Base-by-base conservation (phyloP, 2,888 invertebrate species). In the Pseudoips prasinana region DNA sequence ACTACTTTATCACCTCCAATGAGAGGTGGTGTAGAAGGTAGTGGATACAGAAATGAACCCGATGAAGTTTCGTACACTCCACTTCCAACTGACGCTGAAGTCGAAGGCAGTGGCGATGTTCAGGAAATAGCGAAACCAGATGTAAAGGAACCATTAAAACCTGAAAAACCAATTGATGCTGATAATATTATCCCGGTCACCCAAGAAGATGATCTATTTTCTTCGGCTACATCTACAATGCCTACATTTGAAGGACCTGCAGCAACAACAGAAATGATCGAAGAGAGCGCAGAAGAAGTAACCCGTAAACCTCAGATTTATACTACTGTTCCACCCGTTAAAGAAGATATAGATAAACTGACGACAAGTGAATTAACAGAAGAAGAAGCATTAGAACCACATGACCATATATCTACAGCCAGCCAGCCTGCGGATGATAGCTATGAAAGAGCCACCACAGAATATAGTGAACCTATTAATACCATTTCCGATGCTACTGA, bases 61-160 rank as follows among this genome's bases (percentile, higher is more conserved):
- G 84, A 79, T 48, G 77, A 78, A 59, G 38, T 46, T 34, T 42
- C 63, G 14, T 72, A 65, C 28, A 79, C 78, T 25, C 74, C 75
- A 50, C 39, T 52, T 1, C 58, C 77, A 14, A 50, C 58, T 22
- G 64, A 71, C 36, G 39, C 64, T 29, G 75, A 75, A 41, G 40
- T 58, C n/a, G 86, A 85, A 64, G 84, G 88, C 23, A 88, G 87
- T 44, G 84, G 84, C 6, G 82, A 83, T 32, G 78, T 73, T 39
- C 58, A 62, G 32, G 51, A 54, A 34, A 46, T 49, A 31, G 31
- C 33, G 4, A 38, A 52, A 30, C 37, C 53, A 3, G 33, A 57
- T 8, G 39, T 43, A 22, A 40, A 37, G 31, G 35, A 41, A 24
- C 41, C 39, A 27, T 20, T 41, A 26, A 27, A 40, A 7, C 10